Conservation (phyloP, 2,113 vertebrate genomes). For the Rousettus leschenaultii region DNA sequence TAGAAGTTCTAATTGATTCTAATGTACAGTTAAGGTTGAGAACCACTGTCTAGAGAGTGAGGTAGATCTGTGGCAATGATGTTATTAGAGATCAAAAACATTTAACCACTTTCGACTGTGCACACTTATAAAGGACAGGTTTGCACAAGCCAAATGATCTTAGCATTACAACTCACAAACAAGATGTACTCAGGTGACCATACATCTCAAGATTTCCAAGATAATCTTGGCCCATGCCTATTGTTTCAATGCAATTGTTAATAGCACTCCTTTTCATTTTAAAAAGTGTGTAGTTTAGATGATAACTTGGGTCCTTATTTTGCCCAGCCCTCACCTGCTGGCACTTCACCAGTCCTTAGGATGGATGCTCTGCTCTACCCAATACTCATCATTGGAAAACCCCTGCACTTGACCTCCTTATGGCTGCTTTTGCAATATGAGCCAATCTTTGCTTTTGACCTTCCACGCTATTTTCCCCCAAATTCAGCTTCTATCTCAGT, state of each 20-base stretch:
- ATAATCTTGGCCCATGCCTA: not conserved
- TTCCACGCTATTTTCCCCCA: not conserved
- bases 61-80: not conserved
- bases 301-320: not conserved
- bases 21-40: not conserved
- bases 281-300: not conserved
- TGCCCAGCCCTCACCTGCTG: not conserved
- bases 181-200: not conserved
- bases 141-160: not conserved
- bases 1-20: not conserved
- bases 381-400: not conserved
- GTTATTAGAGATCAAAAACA: not conserved
- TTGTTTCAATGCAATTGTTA: not conserved
- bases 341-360: not conserved
- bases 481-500: not conserved
- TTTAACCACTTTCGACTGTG: not conserved
- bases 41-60: not conserved
- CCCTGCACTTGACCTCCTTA: not conserved
- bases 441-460: not conserved
- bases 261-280: not conserved
- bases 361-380: not conserved
- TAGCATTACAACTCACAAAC: not conserved
- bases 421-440: not conserved
- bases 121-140: not conserved
- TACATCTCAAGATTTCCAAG: not conserved